Evolutionary conservation across 2,888 invertebrate species (phyloP), one percentile per base, ranked within the genome.

Genomic region (Platerodrilus igneus): DNA sequence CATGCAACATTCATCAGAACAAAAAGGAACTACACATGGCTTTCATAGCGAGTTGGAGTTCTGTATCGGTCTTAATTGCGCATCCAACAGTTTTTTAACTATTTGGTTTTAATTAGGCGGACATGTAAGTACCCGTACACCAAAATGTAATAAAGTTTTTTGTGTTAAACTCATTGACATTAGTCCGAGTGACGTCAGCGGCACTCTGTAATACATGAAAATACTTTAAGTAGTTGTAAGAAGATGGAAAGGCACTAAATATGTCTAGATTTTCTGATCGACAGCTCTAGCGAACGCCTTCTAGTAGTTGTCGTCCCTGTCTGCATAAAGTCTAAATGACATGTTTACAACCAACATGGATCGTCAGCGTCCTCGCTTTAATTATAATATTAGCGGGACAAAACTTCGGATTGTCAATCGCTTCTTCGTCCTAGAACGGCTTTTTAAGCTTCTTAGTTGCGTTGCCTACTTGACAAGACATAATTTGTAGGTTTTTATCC

Each of bases 321-420:
- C 47, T 37, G 48, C 51, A 52, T 51, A 51, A 55, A 51, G 47
- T 51, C 53, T 54, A 57, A 52, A 57, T 51, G 59, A 62, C 59
- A 60, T 57, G 45, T 58, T 58, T 58, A 63, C 56, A 53, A 54
- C 58, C 51, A 37, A 51, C 47, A 48, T 48, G 49, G 48, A 45
- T 56, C 59, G 60, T 62, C 60, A 62, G 58, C 59, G 60, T 60
- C 59, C 55, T 55, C 52, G 56, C 51, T 60, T 61, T 60, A 60
- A 61, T 62, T 62, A 60, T 59, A 62, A 61, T 58, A 61, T 62
- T 61, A 62, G 57, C 60, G 57, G 57, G 58, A 58, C 57, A 57
- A 58, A 57, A 53, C 51, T 45, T 41, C 45, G 49, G 50, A 46
- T 45, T 37, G 46, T 48, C 51, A 49, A 56, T 53, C 49, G 47